phyloP scores from a whole-genome alignment of 2,113 vertebrate species.

The Xenotilapia caudafasciata region DNA sequence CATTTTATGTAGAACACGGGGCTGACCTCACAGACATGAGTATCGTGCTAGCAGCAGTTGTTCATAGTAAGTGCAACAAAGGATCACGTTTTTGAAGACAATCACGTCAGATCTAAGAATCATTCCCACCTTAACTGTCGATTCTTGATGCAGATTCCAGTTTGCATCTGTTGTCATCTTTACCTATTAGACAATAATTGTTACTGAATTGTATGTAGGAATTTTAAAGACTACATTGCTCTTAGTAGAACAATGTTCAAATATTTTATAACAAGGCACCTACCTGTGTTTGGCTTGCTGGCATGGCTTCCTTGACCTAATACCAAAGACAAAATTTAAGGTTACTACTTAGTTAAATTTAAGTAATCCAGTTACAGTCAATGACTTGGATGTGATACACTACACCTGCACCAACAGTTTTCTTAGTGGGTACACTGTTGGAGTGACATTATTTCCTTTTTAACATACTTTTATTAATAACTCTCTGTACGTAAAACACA shows the following conservation, averaged over 20 bases:
- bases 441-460: neutral
- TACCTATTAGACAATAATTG: neutral
- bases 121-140: neutral
- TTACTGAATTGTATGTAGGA: neutral
- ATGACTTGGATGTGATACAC: neutral
- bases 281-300: neutral
- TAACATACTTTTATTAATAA: neutral
- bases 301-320: neutral
- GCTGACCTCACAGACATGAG: neutral
- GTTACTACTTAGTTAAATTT: neutral
- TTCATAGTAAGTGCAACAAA: neutral
- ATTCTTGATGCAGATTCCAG: neutral
- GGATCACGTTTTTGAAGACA: neutral
- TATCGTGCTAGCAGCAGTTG: neutral
- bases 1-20: neutral
- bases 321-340: neutral
- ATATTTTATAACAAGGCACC: neutral
- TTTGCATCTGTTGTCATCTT: neutral
- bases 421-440: neutral
- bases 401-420: neutral
- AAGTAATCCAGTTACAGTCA: neutral
- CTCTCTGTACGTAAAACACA: neutral
- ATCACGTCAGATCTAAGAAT: neutral
- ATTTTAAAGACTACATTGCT: neutral
- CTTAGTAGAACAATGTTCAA: neutral